Evolutionary conservation across 2,888 invertebrate species (phyloP).

Genomic region (Anthophora plumipes): DNA sequence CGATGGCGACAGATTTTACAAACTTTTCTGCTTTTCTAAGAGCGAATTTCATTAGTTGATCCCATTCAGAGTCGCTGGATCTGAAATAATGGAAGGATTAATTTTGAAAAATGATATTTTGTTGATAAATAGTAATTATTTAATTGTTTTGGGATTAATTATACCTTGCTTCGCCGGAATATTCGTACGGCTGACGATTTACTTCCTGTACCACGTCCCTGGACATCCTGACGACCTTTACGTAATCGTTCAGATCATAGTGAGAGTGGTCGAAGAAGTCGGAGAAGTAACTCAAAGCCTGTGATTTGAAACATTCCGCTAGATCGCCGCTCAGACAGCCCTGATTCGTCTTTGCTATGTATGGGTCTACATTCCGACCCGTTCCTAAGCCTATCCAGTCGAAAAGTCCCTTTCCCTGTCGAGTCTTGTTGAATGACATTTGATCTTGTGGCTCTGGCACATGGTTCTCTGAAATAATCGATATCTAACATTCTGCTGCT

Average conservation of each 20-base stretch:
- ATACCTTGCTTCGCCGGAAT: constrained; percentile 88
- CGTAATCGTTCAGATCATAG: constrained; percentile 88
- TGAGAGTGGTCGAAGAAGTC: constrained; percentile 90
- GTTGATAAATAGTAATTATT: background rate
- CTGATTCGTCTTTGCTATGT: constrained; percentile 90
- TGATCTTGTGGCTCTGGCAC: constrained; percentile 13
- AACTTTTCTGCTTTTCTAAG: constrained; percentile 92
- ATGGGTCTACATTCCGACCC: constrained; percentile 90
- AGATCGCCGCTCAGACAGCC: constrained; percentile 92
- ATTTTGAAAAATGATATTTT: background rate
- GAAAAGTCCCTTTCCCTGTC: constrained; percentile 89
- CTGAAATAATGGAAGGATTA: constrained; percentile 76
- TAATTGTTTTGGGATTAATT: too few relatives aligned
- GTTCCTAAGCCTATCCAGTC: constrained; percentile 93
- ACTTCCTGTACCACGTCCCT: constrained; percentile 89
- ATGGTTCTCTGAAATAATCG: constrained; percentile 22
- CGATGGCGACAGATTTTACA: constrained; percentile 91
- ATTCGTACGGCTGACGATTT: constrained; percentile 90
- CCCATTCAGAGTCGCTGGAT: constrained; percentile 92
- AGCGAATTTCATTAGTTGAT: constrained; percentile 91
- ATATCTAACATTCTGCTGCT: too few relatives aligned
- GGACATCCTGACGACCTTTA: constrained; percentile 89
- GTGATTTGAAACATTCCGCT: constrained; percentile 94
- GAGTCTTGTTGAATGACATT: constrained; percentile 79
- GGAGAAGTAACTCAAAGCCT: constrained; percentile 90